phyloP scores from a whole-genome alignment of 1,140 invertebrate species.

The Lamellibrachia luymesi region DNA sequence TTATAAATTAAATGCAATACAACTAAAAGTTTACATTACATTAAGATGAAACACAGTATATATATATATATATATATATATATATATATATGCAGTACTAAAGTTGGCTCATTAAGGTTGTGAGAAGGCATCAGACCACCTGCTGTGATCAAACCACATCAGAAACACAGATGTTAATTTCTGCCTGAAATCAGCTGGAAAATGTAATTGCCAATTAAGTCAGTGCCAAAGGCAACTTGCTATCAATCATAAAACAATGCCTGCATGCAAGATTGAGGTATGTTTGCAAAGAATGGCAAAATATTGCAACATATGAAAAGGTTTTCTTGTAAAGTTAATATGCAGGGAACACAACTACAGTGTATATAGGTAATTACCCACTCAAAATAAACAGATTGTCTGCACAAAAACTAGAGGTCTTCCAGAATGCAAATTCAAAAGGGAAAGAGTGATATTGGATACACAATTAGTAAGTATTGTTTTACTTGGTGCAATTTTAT shows the following conservation, averaged over 20 bases:
- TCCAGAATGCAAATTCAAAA: neutral
- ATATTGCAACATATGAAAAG: neutral
- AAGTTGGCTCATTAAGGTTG: neutral
- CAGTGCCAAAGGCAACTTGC: neutral
- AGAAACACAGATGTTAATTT: neutral
- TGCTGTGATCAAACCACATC: neutral
- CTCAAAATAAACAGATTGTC: neutral
- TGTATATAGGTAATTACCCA: neutral
- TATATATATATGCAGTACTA: neutral
- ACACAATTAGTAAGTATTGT: neutral
- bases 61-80: no score
- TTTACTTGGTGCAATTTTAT: neutral
- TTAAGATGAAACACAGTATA: no score
- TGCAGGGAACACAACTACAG: neutral
- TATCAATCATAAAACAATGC: neutral
- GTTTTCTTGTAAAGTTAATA: neutral
- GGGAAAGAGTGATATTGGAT: neutral
- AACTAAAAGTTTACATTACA: no score
- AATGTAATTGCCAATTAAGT: neutral
- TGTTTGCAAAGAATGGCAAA: neutral
- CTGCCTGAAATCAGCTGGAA: neutral
- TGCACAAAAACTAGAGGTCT: no score
- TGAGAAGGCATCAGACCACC: neutral
- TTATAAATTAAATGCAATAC: no score
- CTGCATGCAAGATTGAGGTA: neutral